Evolutionary conservation across 1,140 invertebrate species (phyloP), one percentile per base, ranked within the genome.

Genomic region (Zaprionus camerounensis): DNA sequence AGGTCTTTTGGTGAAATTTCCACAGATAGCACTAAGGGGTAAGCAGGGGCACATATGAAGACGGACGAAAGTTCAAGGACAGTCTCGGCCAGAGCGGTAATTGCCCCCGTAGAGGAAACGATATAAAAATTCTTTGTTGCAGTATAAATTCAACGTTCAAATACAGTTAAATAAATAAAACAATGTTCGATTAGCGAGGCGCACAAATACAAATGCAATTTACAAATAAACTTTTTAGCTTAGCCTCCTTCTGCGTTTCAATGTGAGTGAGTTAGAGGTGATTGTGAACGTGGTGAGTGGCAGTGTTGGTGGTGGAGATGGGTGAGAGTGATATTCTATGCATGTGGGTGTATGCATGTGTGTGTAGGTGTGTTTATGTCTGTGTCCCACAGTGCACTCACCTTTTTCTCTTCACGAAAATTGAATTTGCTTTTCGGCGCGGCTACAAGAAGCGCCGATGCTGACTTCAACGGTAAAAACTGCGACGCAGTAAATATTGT

Each of bases 41-140:
- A 11, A 9, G 58, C 28, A n/a, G 53, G 53, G 53, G 53, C 36
- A 66, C 11, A 36, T 24, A 41, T 36, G 20, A 63, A 67, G 53
- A 58, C 38, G 38, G 7, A 26, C 46, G 28, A 68, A 71, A 68
- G 75, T 77, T 77, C 75, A 77, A 73, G 75, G 75, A 57, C 64
- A 77, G 64, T 46, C 75, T 38, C 75, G 34, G 12, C 20, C 24
- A 28, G 36, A 15, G 5, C 36, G 53, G 51, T 49, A 67, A 68
- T 57, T 56, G 28, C 24, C 2, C 51, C 62, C n/a, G 41, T 46
- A 46, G 7, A 51, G 28, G 24, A 67, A 72, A 49, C n/a, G 70
- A 73, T 86, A 85, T 73, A 88, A 88, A 87, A 59, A 77, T 82
- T 86, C 83, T 88, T 88, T 87, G 80, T 87, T 81, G 66, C n/a